Conservation (phyloP, 2,888 invertebrate species). For the Campaea margaritaria region DNA sequence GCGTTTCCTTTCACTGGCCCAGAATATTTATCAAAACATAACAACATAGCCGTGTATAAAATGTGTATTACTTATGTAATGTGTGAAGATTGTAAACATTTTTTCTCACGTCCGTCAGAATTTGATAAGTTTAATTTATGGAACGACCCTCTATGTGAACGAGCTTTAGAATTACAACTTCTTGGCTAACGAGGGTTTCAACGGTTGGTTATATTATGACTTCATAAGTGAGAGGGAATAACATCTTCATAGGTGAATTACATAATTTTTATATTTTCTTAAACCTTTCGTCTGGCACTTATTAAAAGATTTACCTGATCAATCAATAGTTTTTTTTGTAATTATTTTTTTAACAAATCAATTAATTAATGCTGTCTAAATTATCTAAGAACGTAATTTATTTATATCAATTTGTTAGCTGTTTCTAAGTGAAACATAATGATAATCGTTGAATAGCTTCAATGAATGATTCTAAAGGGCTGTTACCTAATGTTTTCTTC, state of each 20-base stretch:
- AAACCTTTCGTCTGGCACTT: background rate
- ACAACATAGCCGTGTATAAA: slow-evolving; percentile 28
- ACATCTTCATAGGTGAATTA: slow-evolving; percentile 20
- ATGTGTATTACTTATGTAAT: slow-evolving; percentile 34
- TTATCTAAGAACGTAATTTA: slow-evolving; percentile 6
- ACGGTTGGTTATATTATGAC: background rate
- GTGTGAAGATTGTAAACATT: slow-evolving; percentile 36
- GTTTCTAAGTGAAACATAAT: background rate
- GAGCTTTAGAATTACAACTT: slow-evolving; percentile 19
- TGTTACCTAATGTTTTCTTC: slow-evolving; percentile 1
- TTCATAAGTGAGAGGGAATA: slow-evolving; percentile 27
- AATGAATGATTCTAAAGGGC: slow-evolving; percentile 10
- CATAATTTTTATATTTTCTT: slow-evolving; percentile 11
- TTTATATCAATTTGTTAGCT: background rate
- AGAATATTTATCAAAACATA: slow-evolving; percentile 21
- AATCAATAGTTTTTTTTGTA: background rate
- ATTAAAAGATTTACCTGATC: slow-evolving; percentile 1
- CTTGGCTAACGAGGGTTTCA: slow-evolving; percentile 25
- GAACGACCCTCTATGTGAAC: slow-evolving; percentile 31
- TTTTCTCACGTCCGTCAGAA: slow-evolving; percentile 53
- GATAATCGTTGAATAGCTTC: background rate
- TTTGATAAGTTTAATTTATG: slow-evolving; percentile 47
- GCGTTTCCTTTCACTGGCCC: slow-evolving; percentile 69
- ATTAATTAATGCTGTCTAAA: slow-evolving; percentile 4
- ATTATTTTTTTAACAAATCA: background rate